Base-by-base conservation (phyloP, 2,797 vertebrate species). In the Acipenser oxyrinchus region DNA sequence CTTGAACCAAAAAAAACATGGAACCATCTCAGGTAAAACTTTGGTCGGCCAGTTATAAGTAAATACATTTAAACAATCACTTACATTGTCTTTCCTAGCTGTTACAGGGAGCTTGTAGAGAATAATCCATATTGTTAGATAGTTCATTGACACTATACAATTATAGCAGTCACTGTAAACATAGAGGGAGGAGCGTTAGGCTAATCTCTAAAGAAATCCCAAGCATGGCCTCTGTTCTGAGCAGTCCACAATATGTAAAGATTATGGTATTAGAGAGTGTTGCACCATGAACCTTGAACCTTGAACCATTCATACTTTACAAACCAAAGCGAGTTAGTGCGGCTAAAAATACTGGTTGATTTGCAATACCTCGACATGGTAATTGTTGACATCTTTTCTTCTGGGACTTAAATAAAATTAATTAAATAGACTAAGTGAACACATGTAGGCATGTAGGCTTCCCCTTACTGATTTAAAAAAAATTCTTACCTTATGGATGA, bases 191-290 rank as follows among this genome's bases (percentile, higher is more conserved):
- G 80, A 83, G 83, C 79, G 66, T n/a, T 7, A 0, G 64, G 73
- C 78, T 89, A 87, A 90, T 90, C 89, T 86, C 75, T 74, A 71
- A 65, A 73, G 80, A 77, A 77, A 79, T 79, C 78, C 81, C 65
- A 77, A 72, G 63, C 49, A 11, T 57, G 62, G 81, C 77, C 77
- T 72, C 74, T 75, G 76, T 68, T 66, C 75, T 82, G 78, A 81
- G 79, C 77, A 78, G 77, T 77, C 64, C 78, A 72, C 83, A 79
- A 78, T 74, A 81, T 72, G 66, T 50, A 23, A 69, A 81, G 88
- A 89, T 89, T 90, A 89, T 81, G 65, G 88, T 86, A 86, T 91
- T 88, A 89, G 82, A 72, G 63, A 55, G 68, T 64, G 78, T 73
- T 83, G 81, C 79, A 70, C 74, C 72, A 73, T 86, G 80, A 88